Base-by-base conservation (phyloP, 2,797 vertebrate genomes). In the Leontocebus nigricollis region DNA sequence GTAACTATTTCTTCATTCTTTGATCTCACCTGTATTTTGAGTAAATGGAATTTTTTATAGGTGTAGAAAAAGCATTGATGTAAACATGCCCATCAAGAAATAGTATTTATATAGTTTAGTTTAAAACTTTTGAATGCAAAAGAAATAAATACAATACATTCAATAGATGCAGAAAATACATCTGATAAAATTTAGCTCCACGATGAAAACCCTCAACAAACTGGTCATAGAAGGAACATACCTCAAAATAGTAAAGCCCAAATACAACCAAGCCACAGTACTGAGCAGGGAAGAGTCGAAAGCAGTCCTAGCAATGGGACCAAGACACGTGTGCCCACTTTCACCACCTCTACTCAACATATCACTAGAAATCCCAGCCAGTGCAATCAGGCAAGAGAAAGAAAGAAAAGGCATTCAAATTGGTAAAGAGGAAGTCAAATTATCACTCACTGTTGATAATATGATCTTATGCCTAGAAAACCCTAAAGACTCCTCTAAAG, bases 61-160 rank as follows among this genome's bases (percentile, higher is more conserved):
- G 10, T 11, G 0, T 11, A 22, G 39, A 20, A 30, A 59, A 52
- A 22, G 30, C 33, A 3, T 36, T 5, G 6, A 24, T 0, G 1
- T 13, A 7, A 19, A 39, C 14, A 1, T 13, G 5, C 19, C 6
- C 27, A 0, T 3, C 15, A 36, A 46, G 8, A 57, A 55, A 50
- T 30, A 3, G 3, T 36, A 36, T 44, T 20, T 30, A 1, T 2
- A 44, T 36, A n/a, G 55, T 22, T 46, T 8, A 15, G 73, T 15
- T 70, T 48, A 9, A 30, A 83, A 70, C 20, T 90, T 46, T 12
- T 4, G 7, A 39, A 26, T 57, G 20, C 12, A 15, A 14, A 73
- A 30, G 13, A 73, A 90, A 50, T 12, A 6, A 72, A 72, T 39
- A 10, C 24, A 39, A 39, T n/a, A 4, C n/a, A 22, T 39, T 39